Evolutionary conservation across 2,888 invertebrate species (phyloP), one percentile per base, ranked within the genome.

Genomic region (Erannis defoliaria): DNA sequence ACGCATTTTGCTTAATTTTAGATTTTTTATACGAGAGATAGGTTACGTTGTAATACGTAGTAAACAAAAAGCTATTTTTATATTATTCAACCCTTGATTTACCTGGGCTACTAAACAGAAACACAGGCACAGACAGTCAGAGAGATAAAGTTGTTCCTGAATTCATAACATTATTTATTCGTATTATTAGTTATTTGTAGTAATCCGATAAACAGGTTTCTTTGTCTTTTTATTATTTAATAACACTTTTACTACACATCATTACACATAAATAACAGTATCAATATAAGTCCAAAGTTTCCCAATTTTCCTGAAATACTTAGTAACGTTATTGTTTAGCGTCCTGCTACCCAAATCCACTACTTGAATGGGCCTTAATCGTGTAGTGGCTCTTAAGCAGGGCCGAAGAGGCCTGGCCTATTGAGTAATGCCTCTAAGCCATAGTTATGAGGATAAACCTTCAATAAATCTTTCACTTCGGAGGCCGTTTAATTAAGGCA

Each of bases 371-470:
- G 75, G 69, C 78, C 69, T 76, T 81, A 82, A 80, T 80, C 74
- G 77, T 70, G 68, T 67, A 74, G 73, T 73, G 61, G 67, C 77
- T 67, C 76, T 78, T 73, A 74, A 72, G 67, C 64, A 71, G 72
- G 66, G 71, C 76, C 68, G 71, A 77, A 75, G 74, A 77, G 77
- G 79, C 72, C 74, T 70, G 73, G 73, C 68, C 72, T 80, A 87
- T 86, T 87, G 83, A 83, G 81, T 82, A 86, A 88, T 87, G 82
- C 82, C 84, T 73, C 80, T 86, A 87, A 88, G 86, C 89, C 81
- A 80, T 87, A 82, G 88, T 90, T 90, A 89, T 90, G 88, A 88
- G 87, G 88, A 89, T 91, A 89, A 90, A 90, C 90, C 90, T 85
- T 79, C 85, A 82, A 91, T 92, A 91, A 92, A 91, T 92, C 90